These are phyloP conservation scores for Drosophila insularis DNA, from an alignment of 1,140 invertebrate genomes.

Conservation along the genomic window DNA sequence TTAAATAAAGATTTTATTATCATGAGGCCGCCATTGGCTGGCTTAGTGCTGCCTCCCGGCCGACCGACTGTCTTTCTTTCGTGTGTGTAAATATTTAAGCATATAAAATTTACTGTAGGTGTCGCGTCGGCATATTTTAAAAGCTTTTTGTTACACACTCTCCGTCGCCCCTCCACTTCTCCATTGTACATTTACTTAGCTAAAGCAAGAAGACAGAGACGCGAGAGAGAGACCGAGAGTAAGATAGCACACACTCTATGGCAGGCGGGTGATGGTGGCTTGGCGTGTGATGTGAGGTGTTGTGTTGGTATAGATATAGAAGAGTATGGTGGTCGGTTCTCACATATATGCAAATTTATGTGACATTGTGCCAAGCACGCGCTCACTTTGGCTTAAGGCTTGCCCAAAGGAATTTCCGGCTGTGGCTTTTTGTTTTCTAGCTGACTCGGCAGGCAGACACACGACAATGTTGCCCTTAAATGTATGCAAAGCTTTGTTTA, in stretches of 20 bases:
- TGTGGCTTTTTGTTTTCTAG: conserved; percentile 76
- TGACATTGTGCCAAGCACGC: conserved; percentile 75
- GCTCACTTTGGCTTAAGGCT: conserved; percentile 73
- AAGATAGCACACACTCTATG: too few species aligned
- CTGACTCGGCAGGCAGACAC: conserved; percentile 68
- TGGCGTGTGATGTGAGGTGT: neutral
- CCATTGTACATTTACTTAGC: conserved; percentile 66
- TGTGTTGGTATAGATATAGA: neutral
- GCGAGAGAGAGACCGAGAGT: neutral
- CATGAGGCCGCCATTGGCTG: conserved; percentile 39
- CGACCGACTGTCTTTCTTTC: too few species aligned
- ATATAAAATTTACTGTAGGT: conserved; percentile 80
- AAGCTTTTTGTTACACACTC: conserved; percentile 75
- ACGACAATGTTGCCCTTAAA: conserved; percentile 49
- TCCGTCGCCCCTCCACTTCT: neutral
- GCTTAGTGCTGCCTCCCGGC: neutral
- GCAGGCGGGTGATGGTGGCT: neutral
- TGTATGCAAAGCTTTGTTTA: conserved; percentile 80
- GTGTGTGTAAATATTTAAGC: conserved; percentile 74
- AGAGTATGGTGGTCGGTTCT: conserved; percentile 29
- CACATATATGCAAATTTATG: conserved; percentile 75
- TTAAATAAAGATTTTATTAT: conserved; percentile 81
- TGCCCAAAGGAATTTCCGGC: conserved; percentile 76
- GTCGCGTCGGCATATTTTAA: conserved; percentile 82
- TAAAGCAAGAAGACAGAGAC: conserved; percentile 22